These are phyloP conservation scores for Entomobrya multifasciata DNA, from an alignment of 2,888 invertebrate species.

Conservation along the genomic window DNA sequence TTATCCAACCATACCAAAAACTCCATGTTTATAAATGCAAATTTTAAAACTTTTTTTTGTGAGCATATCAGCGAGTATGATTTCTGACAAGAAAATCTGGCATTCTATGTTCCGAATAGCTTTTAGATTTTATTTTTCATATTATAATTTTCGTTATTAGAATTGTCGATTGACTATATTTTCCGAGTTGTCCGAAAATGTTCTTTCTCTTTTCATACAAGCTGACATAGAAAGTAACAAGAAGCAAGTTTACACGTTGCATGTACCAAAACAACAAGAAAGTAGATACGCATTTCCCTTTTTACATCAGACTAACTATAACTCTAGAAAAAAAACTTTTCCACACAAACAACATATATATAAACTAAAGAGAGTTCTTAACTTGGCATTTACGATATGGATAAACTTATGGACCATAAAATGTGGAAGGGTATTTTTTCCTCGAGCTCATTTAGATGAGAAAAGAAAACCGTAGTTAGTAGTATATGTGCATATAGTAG, in stretches of 20 bases:
- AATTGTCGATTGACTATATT: not conserved
- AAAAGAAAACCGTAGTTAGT: conserved; percentile 61
- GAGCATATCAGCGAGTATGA: not conserved
- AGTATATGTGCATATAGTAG: too few species aligned
- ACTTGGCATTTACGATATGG: conserved; percentile 68
- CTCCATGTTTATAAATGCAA: conserved; percentile 18
- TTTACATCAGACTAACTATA: too few species aligned
- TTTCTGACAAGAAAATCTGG: too few species aligned
- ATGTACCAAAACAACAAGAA: conserved; percentile 51
- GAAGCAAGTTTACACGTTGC: conserved; percentile 54
- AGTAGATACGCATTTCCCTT: conserved; percentile 7
- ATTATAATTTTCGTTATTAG: not conserved
- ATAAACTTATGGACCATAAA: conserved; percentile 73
- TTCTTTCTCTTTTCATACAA: conserved; percentile 16
- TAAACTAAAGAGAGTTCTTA: conserved; percentile 48
- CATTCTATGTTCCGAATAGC: too few species aligned
- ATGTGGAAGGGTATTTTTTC: conserved; percentile 69
- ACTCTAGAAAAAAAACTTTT: conserved; percentile 15
- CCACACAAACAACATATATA: conserved; percentile 16
- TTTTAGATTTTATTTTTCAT: too few species aligned
- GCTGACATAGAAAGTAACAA: conserved; percentile 3
- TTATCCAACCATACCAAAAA: not conserved
- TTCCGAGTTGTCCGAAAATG: not conserved
- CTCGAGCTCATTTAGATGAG: conserved; percentile 69
- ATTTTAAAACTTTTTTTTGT: conserved; percentile 19